phyloP scores from a whole-genome alignment of 2,113 vertebrate species.

The Chaetura pelagica region DNA sequence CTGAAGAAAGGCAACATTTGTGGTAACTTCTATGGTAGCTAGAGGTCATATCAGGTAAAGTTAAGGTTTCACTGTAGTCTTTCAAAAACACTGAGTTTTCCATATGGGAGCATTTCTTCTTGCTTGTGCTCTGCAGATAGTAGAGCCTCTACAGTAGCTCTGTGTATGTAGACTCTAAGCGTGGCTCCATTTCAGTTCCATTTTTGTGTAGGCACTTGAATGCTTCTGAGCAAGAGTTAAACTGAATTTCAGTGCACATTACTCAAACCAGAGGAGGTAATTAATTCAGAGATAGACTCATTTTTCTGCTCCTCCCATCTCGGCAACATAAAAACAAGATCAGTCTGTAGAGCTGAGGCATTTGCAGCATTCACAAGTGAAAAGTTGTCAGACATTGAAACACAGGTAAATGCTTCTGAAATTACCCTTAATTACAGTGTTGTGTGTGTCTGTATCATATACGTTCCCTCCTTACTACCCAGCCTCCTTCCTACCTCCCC shows the following conservation, averaged over 20 bases:
- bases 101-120: background rate
- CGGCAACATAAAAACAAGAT: conserved; percentile 15
- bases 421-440: conserved; percentile 55
- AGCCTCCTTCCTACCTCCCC: conserved; percentile 33
- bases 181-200: background rate
- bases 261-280: background rate
- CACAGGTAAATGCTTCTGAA: conserved; percentile 61
- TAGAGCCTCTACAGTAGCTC: background rate
- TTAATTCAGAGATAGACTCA: conserved; percentile 43
- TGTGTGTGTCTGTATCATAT: conserved; percentile 15
- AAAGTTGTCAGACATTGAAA: conserved; percentile 54
- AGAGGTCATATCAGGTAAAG: background rate
- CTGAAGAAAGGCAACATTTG: background rate
- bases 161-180: background rate
- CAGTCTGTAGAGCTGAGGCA: background rate
- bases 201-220: background rate
- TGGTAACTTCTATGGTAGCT: background rate
- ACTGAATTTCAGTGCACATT: background rate
- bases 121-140: background rate
- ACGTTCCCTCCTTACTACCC: conserved; percentile 45
- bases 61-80: background rate
- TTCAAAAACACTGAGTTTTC: background rate
- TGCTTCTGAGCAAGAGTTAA: conserved; percentile 37
- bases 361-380: conserved; percentile 17
- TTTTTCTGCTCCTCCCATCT: conserved; percentile 39